Percentiles rank a stretch among this genome's conserved stretches.
Conservation (phyloP, 2,888 invertebrate species). For the Ormyrus nitidulus region DNA sequence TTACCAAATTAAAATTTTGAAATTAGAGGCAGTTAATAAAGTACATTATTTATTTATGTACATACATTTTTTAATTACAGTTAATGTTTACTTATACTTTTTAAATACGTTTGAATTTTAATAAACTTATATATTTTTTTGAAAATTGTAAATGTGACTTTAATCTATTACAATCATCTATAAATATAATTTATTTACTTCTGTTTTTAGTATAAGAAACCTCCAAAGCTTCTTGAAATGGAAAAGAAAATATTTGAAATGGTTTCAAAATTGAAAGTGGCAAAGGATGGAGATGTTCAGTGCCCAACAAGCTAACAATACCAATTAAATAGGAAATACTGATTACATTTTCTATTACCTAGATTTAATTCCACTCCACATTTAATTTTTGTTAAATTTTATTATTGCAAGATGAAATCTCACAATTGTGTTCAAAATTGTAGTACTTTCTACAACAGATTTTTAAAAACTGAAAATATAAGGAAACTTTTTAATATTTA, state of each 20-base stretch:
- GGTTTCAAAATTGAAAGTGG: conserved; percentile 66
- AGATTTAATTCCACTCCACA: background rate
- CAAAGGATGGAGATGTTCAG: conserved; percentile 69
- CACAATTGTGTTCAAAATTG: too few relatives aligned
- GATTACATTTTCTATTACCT: background rate
- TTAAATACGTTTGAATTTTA: background rate
- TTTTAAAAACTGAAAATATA: background rate
- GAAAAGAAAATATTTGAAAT: conserved; percentile 78
- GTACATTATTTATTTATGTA: too few relatives aligned
- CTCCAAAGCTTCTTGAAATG: conserved; percentile 82
- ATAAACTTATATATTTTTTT: background rate
- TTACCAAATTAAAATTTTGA: background rate
- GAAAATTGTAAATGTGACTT: too few relatives aligned
- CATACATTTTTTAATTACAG: background rate
- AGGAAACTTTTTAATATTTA: background rate
- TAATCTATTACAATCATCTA: too few relatives aligned
- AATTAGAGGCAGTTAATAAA: background rate
- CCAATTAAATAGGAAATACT: background rate
- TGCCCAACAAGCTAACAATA: conserved; percentile 69
- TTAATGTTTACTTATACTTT: background rate
- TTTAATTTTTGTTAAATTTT: background rate
- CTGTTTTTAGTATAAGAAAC: conserved; percentile 85
- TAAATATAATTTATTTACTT: conserved; percentile 8
- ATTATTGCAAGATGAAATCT: too few relatives aligned
- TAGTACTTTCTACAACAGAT: too few relatives aligned